Base-by-base conservation (phyloP, 2,888 invertebrate genomes). In the Deladenus siricidicola region DNA sequence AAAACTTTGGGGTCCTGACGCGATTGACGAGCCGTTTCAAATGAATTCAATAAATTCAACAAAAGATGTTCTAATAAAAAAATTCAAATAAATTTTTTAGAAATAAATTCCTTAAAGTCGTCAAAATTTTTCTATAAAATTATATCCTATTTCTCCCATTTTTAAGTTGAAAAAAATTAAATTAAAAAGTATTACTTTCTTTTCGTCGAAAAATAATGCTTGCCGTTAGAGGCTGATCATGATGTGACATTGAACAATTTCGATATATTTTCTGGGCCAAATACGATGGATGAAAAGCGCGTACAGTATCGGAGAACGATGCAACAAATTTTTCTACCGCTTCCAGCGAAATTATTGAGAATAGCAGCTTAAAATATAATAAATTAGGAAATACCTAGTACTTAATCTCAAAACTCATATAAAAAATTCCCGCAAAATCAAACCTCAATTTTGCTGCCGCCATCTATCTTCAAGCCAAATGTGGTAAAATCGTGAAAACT, bases 341-440 rank as follows among this genome's bases (percentile, higher is more conserved):
- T 50, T 76, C 73, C 14, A 75, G 43, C 42, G 70, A 67, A 26
- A 75, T 60, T 1, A 76, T 75, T 3, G 75, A 60, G n/a, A 74
- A 34, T 54, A 77, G 72, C 3, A 76, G 10, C 59, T 70, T 43
- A 30, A 53, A 56, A 44, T 48, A 50, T 48, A 34, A 44, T 29
- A 49, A 14, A 28, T 61, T 26, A 26, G 29, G 26, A 44, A 30
- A 1, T 28, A 17, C 43, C 19, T 47, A 19, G 3, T 8, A 55
- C 1, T n/a, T n/a, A n/a, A n/a, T n/a, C n/a, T n/a, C n/a, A n/a
- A n/a, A n/a, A n/a, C n/a, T n/a, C n/a, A n/a, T n/a, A n/a, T n/a
- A n/a, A n/a, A n/a, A n/a, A n/a, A n/a, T n/a, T n/a, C n/a, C n/a
- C n/a, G n/a, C n/a, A n/a, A n/a, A n/a, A n/a, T n/a, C 29, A 28